Conservation (phyloP, 1,140 invertebrate species). For the Drosophila obscura region DNA sequence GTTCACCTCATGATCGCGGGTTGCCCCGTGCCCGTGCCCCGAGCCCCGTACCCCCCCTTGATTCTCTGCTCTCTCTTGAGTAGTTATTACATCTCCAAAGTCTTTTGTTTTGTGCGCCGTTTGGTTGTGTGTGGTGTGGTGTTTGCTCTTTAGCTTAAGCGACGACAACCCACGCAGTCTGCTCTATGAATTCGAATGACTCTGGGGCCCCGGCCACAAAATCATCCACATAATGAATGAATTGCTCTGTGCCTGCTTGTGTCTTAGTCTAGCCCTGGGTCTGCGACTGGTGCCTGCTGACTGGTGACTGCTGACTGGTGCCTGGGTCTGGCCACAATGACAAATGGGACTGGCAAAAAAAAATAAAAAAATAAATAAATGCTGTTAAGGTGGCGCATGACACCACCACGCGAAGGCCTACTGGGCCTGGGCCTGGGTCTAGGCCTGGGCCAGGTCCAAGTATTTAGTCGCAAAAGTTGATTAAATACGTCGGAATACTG, state of each 20-base stretch:
- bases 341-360: conserved; percentile 57
- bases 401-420: conserved; percentile 56
- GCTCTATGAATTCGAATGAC: conserved; percentile 75
- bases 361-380: conserved; percentile 27
- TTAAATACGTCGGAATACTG: conserved; percentile 17
- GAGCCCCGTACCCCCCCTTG: too few relatives aligned
- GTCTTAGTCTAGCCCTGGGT: conserved; percentile 3
- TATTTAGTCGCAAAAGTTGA: conserved; percentile 59
- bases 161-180: conserved; percentile 71
- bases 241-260: conserved; percentile 49
- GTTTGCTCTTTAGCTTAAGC: conserved; percentile 68
- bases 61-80: conserved; percentile 10
- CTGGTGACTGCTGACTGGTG: conserved; percentile 19
- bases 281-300: conserved; percentile 19
- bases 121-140: too few relatives aligned
- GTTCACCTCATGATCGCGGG: neutral
- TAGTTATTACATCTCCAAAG: conserved; percentile 33
- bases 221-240: conserved; percentile 74
- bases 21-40: too few relatives aligned
- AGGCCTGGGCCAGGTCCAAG: conserved; percentile 62
- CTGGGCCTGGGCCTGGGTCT: conserved; percentile 69
- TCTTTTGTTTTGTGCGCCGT: conserved; percentile 57
- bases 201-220: conserved; percentile 56
- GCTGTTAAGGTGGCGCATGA: conserved; percentile 80
- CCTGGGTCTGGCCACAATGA: conserved; percentile 43